Percentiles rank a stretch among this genome's conserved stretches.
Conservation (phyloP, 2,113 vertebrate genomes). For the Acanthochromis polyacanthus region DNA sequence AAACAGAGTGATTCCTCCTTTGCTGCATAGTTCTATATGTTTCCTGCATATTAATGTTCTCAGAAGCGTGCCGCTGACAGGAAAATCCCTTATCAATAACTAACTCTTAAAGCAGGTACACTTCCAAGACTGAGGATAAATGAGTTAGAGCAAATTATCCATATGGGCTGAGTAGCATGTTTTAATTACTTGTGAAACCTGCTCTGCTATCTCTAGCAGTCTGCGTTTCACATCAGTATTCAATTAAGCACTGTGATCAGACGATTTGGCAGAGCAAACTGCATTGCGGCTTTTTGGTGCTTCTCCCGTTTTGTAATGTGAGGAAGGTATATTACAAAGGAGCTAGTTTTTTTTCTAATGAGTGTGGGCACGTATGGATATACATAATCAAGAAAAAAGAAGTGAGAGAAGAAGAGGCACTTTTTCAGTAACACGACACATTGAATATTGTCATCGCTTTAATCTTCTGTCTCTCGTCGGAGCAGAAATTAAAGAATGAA, state of each 20-base stretch:
- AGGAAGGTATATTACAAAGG: slow-evolving; percentile 40
- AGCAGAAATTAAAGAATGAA: background rate
- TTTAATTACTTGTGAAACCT: slow-evolving; percentile 72
- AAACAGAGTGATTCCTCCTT: slow-evolving; percentile 3
- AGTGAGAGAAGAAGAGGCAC: background rate
- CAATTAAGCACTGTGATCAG: slow-evolving; percentile 69
- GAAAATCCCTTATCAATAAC: slow-evolving; percentile 56
- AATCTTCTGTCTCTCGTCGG: background rate
- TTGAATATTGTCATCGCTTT: background rate
- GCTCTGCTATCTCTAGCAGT: slow-evolving; percentile 53
- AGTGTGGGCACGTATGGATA: background rate
- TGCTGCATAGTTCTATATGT: slow-evolving; percentile 3
- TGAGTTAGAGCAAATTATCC: slow-evolving; percentile 65
- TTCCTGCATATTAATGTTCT: slow-evolving; percentile 28
- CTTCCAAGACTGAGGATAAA: slow-evolving; percentile 46
- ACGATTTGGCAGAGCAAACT: slow-evolving; percentile 66
- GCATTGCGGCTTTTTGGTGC: slow-evolving; percentile 53
- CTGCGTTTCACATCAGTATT: slow-evolving; percentile 72
- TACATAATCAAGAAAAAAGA: background rate
- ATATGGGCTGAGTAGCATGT: slow-evolving; percentile 63
- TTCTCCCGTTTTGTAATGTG: slow-evolving; percentile 13
- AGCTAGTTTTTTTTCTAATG: slow-evolving; percentile 5
- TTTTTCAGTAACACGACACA: background rate
- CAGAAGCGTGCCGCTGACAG: slow-evolving; percentile 45
- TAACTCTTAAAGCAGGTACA: slow-evolving; percentile 38